A percentile compares a stretch with the other conserved stretches of the same genome.
Conservation (phyloP, 2,888 invertebrate genomes). For the Melanargia galathea region DNA sequence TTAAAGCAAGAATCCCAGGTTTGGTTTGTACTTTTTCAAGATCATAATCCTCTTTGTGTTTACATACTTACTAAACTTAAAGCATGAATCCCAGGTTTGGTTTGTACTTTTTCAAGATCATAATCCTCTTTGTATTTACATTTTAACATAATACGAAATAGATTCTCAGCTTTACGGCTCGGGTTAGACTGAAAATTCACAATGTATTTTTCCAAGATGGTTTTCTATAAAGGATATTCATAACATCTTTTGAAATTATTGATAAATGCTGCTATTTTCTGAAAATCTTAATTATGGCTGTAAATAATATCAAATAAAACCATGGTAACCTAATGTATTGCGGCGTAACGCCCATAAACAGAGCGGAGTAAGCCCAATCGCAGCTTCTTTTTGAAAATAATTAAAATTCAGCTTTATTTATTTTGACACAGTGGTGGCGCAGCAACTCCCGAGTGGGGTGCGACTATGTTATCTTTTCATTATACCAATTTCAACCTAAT, state of each 20-base stretch:
- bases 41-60: constrained; percentile 11
- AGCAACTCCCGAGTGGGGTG: too few species aligned
- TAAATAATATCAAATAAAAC: background rate
- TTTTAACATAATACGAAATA: constrained; percentile 22
- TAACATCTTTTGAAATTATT: constrained; percentile 5
- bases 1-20: background rate
- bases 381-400: too few species aligned
- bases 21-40: background rate
- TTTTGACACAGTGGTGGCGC: too few species aligned
- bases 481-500: too few species aligned
- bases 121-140: constrained; percentile 11
- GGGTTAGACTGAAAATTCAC: constrained; percentile 8
- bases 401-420: too few species aligned
- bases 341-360: too few species aligned
- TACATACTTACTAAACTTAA: constrained; percentile 10
- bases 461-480: too few species aligned
- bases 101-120: background rate
- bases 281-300: background rate
- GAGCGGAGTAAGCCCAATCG: too few species aligned
- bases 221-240: constrained; percentile 20
- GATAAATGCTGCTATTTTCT: background rate
- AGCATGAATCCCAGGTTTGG: background rate
- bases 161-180: constrained; percentile 16
- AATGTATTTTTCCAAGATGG: constrained; percentile 11
- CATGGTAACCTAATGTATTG: background rate